Conservation (phyloP, 2,888 invertebrate genomes). For the Helleia helle region DNA sequence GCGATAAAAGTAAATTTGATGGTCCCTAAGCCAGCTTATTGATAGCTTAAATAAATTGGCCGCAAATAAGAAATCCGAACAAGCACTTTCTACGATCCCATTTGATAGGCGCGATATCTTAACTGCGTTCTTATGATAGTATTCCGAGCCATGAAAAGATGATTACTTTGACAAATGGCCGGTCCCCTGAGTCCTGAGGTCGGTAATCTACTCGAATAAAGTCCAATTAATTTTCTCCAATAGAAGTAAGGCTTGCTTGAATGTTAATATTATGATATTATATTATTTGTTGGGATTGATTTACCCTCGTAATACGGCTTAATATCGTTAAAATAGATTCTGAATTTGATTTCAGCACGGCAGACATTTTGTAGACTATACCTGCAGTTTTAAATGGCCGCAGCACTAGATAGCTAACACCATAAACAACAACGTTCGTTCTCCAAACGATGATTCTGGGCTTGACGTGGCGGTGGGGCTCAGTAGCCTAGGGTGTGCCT, state of each 20-base stretch:
- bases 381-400: too few species aligned
- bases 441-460: too few species aligned
- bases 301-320: too few species aligned
- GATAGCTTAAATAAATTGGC: not conserved
- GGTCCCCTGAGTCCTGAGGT: slow-evolving; percentile 35
- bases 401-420: too few species aligned
- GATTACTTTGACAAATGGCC: slow-evolving; percentile 55
- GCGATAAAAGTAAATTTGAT: not conserved
- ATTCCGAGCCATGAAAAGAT: slow-evolving; percentile 45
- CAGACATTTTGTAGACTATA: too few species aligned
- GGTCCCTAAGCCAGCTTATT: not conserved
- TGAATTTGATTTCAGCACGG: too few species aligned
- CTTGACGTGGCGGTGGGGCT: too few species aligned
- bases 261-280: too few species aligned
- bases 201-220: slow-evolving; percentile 49
- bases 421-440: too few species aligned
- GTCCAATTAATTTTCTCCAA: slow-evolving; percentile 44
- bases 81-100: slow-evolving; percentile 25
- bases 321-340: too few species aligned
- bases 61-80: not conserved
- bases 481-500: too few species aligned
- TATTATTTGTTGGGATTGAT: too few species aligned
- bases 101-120: slow-evolving; percentile 33
- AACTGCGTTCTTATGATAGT: slow-evolving; percentile 34
- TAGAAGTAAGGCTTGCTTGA: not conserved